phyloP scores from a whole-genome alignment of 2,888 invertebrate species.

The Agrilus biguttatus region DNA sequence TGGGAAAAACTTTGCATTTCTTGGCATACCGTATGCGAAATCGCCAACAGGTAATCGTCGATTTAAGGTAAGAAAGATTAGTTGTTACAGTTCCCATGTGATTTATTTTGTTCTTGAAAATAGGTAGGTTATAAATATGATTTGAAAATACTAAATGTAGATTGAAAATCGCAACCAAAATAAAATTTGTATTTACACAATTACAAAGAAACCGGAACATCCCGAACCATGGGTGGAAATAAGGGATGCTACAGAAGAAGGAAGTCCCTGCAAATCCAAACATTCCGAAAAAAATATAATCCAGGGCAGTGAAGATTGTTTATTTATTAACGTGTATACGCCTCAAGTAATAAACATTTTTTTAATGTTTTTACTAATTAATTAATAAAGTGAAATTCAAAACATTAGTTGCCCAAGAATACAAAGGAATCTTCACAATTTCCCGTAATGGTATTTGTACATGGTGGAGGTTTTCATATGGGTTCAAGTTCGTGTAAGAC shows the following conservation, averaged over 20 bases:
- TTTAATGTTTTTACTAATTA: too few relatives aligned
- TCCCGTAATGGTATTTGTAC: conserved; percentile 34
- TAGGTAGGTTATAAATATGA: too few relatives aligned
- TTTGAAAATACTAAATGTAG: too few relatives aligned
- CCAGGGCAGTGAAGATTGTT: conserved; percentile 18
- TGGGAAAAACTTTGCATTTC: not conserved
- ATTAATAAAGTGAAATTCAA: not conserved
- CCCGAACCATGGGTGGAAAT: conserved; percentile 15
- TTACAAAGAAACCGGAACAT: conserved; percentile 13
- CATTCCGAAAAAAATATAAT: conserved; percentile 7
- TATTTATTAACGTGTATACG: conserved; percentile 18
- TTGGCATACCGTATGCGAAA: conserved; percentile 1
- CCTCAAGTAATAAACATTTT: conserved; percentile 4
- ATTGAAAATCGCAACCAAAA: too few relatives aligned
- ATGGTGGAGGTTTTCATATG: conserved; percentile 34
- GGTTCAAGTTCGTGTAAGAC: conserved; percentile 27
- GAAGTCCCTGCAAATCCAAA: conserved; percentile 11
- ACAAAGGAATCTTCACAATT: not conserved
- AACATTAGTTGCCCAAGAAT: not conserved
- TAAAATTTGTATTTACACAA: too few relatives aligned
- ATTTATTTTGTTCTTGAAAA: too few relatives aligned
- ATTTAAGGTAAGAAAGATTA: too few relatives aligned
- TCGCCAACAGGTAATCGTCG: conserved; percentile 3
- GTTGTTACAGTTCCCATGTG: not conserved
- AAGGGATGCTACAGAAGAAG: conserved; percentile 14